Evolutionary conservation across 2,113 vertebrate species (phyloP), one percentile per base, ranked within the genome.

Genomic region (Scytalopus superciliaris): DNA sequence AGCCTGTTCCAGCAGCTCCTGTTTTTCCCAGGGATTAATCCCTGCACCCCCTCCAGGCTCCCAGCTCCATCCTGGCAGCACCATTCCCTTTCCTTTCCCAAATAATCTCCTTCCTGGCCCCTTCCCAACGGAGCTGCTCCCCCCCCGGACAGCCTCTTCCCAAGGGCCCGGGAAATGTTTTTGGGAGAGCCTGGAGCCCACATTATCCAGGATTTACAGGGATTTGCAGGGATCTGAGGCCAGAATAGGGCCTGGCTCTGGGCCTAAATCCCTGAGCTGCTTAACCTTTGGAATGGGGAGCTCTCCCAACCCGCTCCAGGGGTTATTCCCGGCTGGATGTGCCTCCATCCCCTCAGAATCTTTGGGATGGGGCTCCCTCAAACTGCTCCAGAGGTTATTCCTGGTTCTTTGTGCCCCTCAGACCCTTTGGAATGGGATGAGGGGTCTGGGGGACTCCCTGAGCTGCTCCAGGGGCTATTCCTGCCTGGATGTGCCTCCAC

Each of bases 391-490:
- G n/a, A n/a, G 15, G 5, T 59, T 28, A 59, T 33, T 74, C 68
- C 37, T 12, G 9, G 24, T 23, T 67, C 59, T 75, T 69, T 33
- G 23, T n/a, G 19, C 28, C 60, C 44, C n/a, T 68, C 89, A 99
- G 99, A 99, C 99, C 7, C n/a, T 37, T 7, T 37, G 57, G 35
- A 5, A 37, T 17, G 35, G 35, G 42, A 17, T 44, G 42, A 44
- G 42, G 42, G 42, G 42, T 44, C 42, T 44, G 42, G 19, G 44
- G 57, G 16, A 17, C n/a, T 53, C 40, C 19, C 14, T 14, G 4
- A 62, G 10, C 30, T 11, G 30, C 24, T 49, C 40, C 30, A 19
- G n/a, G 40, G 17, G 7, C 55, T 27, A 59, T 24, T 74, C 68
- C 37, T 9, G 9, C 33, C n/a, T 80, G 50, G 50, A 52, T 53